phyloP scores from a whole-genome alignment of 30 jellyfish, hydroid and myxozoan species.

The Nemopilema nomurai region DNA sequence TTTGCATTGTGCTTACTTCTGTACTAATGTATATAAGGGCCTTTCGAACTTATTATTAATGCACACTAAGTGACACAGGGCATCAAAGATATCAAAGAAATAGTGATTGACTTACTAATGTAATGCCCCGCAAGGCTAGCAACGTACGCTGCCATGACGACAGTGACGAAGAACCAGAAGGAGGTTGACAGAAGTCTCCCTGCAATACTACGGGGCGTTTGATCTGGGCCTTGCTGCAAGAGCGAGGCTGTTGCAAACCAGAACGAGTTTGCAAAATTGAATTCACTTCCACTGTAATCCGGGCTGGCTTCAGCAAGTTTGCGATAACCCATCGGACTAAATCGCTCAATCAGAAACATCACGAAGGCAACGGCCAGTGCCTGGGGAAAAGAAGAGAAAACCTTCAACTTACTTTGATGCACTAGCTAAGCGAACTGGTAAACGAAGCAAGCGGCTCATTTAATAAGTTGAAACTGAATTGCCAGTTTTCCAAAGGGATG shows the following conservation, averaged over 20 bases:
- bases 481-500: too few species aligned
- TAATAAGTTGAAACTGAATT: too few species aligned
- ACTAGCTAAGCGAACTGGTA: too few species aligned
- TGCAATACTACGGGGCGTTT: slow-evolving; percentile 77
- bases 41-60: too few species aligned
- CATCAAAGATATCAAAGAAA: not conserved
- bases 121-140: slow-evolving; percentile 75
- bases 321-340: slow-evolving; percentile 80
- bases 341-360: slow-evolving; percentile 72
- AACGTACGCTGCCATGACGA: slow-evolving; percentile 73
- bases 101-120: slow-evolving; percentile 31
- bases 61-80: not conserved
- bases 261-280: slow-evolving; percentile 67
- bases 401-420: too few species aligned
- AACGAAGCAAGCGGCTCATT: too few species aligned
- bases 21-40: too few species aligned
- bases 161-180: slow-evolving; percentile 75
- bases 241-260: slow-evolving; percentile 88
- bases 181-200: slow-evolving; percentile 83
- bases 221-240: slow-evolving; percentile 90
- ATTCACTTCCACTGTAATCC: slow-evolving; percentile 72
- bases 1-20: too few species aligned
- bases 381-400: not conserved
- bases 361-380: slow-evolving; percentile 53
- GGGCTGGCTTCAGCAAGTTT: slow-evolving; percentile 45